Evolutionary conservation across 2,113 vertebrate species (phyloP).

Genomic region (Syrmaticus mikado): DNA sequence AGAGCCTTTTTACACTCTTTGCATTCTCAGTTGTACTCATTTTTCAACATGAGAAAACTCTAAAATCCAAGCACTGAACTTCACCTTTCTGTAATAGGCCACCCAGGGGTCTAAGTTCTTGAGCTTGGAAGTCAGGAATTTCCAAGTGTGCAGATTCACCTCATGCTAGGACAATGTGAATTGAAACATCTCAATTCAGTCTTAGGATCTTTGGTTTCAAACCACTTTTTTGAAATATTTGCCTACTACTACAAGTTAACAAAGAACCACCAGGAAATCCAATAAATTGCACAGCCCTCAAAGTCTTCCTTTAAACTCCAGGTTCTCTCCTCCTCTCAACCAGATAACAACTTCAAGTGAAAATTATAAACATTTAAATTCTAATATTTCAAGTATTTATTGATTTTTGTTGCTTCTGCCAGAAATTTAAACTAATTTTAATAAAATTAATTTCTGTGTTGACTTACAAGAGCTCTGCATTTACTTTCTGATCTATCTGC

Average conservation of each 20-base stretch:
- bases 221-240: neutral
- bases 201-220: neutral
- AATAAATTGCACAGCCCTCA: neutral
- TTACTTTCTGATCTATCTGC: neutral
- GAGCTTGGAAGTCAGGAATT: neutral
- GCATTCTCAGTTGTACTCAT: neutral
- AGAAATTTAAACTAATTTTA: neutral
- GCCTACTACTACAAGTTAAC: rapidly evolving
- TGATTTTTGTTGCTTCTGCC: neutral
- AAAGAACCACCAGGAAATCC: neutral
- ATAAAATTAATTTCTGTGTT: neutral
- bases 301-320: neutral
- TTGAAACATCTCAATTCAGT: neutral
- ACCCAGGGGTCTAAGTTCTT: neutral
- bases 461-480: neutral
- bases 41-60: neutral
- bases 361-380: neutral
- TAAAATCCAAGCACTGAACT: neutral
- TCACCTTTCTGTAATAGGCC: neutral
- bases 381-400: neutral
- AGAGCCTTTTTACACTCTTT: neutral
- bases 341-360: neutral
- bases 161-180: neutral
- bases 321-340: neutral
- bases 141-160: neutral